phyloP scores from a whole-genome alignment of 2,888 invertebrate species.

The Netelia fuscicornis region DNA sequence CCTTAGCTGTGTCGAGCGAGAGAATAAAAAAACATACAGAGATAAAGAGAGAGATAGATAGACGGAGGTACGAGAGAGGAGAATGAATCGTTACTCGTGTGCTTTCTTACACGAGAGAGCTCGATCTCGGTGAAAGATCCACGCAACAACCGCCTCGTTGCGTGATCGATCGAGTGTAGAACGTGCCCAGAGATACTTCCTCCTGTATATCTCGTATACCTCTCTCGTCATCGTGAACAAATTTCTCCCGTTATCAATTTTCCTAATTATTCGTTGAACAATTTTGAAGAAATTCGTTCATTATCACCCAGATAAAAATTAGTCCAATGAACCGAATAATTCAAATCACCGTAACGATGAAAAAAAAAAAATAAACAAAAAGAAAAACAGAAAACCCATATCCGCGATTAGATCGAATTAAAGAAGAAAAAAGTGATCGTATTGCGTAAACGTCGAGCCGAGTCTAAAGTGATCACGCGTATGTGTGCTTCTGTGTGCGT shows the following conservation, averaged over 20 bases:
- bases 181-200: slow-evolving; percentile 63
- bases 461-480: background rate
- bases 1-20: background rate
- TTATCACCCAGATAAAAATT: background rate
- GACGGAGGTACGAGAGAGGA: background rate
- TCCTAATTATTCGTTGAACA: background rate
- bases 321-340: background rate
- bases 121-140: slow-evolving; percentile 61
- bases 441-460: slow-evolving; percentile 55
- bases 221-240: background rate
- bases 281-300: background rate
- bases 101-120: slow-evolving; percentile 38
- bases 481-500: background rate
- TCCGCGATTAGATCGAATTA: slow-evolving; percentile 15
- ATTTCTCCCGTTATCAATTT: slow-evolving; percentile 3
- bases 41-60: background rate
- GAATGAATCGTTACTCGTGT: slow-evolving; percentile 27
- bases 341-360: background rate
- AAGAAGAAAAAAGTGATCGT: slow-evolving; percentile 24
- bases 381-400: background rate
- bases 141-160: slow-evolving; percentile 66
- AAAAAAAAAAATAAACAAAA: background rate
- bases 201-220: slow-evolving; percentile 47
- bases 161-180: slow-evolving; percentile 67
- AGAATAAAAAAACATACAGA: background rate